phyloP scores from a whole-genome alignment of 2,113 vertebrate genomes.

The Equus przewalskii region DNA sequence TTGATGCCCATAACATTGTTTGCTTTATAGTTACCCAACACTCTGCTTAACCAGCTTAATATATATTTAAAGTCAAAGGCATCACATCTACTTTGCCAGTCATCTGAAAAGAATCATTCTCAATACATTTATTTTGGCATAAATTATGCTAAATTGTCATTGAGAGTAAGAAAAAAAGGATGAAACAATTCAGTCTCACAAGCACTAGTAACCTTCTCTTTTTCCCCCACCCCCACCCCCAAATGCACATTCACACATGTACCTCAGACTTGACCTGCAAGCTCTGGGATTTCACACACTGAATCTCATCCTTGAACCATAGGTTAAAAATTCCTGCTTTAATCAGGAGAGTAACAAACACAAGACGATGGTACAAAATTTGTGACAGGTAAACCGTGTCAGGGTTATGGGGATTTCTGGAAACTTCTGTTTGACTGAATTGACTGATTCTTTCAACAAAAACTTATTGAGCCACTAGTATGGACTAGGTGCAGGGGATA shows the following conservation, averaged over 20 bases:
- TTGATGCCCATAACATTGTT: neutral
- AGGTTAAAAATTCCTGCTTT: neutral
- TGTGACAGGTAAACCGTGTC: neutral
- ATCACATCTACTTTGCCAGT: neutral
- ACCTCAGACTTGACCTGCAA: neutral
- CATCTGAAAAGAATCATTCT: neutral
- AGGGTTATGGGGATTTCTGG: neutral
- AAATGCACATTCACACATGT: neutral
- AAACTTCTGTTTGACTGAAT: neutral
- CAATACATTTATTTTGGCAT: neutral
- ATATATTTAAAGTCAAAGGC: slow-evolving; percentile 30
- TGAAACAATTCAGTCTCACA: neutral
- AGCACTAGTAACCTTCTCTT: neutral
- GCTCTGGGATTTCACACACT: neutral
- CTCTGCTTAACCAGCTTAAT: neutral
- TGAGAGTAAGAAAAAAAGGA: neutral
- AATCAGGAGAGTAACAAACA: neutral
- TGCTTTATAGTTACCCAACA: neutral
- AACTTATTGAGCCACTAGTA: neutral
- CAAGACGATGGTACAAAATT: neutral
- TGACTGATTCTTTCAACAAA: slow-evolving; percentile 21
- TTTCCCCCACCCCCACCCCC: too few relatives aligned
- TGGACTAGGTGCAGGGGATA: neutral
- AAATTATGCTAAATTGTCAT: slow-evolving; percentile 4
- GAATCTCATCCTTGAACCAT: neutral